phyloP scores from a whole-genome alignment of 2,888 invertebrate genomes.

The Monochamus alternatus region DNA sequence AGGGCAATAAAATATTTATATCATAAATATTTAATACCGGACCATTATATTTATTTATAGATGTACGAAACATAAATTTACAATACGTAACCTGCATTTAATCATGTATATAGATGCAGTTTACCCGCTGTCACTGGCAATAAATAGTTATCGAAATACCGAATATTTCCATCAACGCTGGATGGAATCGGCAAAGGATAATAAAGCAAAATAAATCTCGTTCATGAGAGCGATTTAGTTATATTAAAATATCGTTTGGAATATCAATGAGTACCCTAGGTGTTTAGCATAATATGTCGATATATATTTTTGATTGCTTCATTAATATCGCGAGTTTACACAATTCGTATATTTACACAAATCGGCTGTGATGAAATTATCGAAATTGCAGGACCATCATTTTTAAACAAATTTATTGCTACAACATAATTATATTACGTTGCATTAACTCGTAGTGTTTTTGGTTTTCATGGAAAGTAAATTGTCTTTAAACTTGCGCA shows the following conservation, averaged over 20 bases:
- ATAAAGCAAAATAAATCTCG: constrained; percentile 10
- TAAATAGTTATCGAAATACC: constrained; percentile 5
- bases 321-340: background rate
- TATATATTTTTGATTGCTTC: background rate
- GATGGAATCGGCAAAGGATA: background rate
- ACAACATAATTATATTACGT: too few relatives aligned
- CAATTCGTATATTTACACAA: too few relatives aligned
- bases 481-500: too few relatives aligned
- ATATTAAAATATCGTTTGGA: constrained; percentile 1
- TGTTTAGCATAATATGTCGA: constrained; percentile 1
- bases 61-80: constrained; percentile 23
- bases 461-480: too few relatives aligned
- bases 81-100: constrained; percentile 24
- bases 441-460: too few relatives aligned
- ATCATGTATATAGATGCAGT: constrained; percentile 25
- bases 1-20: constrained; percentile 27
- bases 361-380: too few relatives aligned
- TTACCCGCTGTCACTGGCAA: constrained; percentile 7
- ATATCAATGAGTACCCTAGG: background rate
- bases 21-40: constrained; percentile 9
- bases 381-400: too few relatives aligned
- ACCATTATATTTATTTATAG: constrained; percentile 29
- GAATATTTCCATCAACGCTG: constrained; percentile 4
- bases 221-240: background rate
- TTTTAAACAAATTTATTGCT: too few relatives aligned